Evolutionary conservation across 1,140 invertebrate genomes (phyloP).

Genomic region (Drosophila oshimai): DNA sequence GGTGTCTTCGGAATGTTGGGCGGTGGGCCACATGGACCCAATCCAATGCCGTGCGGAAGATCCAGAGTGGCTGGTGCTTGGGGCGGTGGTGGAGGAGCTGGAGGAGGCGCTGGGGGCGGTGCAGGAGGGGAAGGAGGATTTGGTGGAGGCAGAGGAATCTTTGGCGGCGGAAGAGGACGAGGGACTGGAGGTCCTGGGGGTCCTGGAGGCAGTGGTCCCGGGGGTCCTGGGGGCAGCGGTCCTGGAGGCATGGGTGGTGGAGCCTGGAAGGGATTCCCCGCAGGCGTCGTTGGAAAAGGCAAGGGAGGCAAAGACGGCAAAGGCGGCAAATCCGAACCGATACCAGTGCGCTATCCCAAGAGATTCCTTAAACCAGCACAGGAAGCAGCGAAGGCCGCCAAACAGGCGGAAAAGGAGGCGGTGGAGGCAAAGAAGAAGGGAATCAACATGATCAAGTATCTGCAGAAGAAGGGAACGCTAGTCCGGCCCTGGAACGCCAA

Average conservation of each 20-base stretch:
- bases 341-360: conserved; percentile 34
- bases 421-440: conserved; percentile 1
- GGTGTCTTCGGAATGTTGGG: conserved; percentile 36
- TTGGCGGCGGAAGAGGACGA: not conserved
- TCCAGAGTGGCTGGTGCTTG: conserved; percentile 2
- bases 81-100: conserved; percentile 24
- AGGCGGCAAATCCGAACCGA: not conserved
- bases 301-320: not conserved
- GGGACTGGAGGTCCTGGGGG: not conserved
- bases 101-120: not conserved
- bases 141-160: not conserved
- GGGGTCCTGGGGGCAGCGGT: not conserved
- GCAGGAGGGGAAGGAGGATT: too few species aligned
- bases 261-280: not conserved
- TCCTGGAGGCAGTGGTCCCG: not conserved
- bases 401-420: not conserved
- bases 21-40: conserved; percentile 33
- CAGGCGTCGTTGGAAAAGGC: not conserved
- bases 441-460: conserved; percentile 45
- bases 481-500: conserved; percentile 21
- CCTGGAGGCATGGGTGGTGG: not conserved
- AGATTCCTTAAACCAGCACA: conserved; percentile 11
- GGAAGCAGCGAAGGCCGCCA: conserved; percentile 13
- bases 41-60: conserved; percentile 26
- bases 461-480: conserved; percentile 13